Conservation (phyloP, 2,888 invertebrate genomes). For the Cheiracanthium punctorium region DNA sequence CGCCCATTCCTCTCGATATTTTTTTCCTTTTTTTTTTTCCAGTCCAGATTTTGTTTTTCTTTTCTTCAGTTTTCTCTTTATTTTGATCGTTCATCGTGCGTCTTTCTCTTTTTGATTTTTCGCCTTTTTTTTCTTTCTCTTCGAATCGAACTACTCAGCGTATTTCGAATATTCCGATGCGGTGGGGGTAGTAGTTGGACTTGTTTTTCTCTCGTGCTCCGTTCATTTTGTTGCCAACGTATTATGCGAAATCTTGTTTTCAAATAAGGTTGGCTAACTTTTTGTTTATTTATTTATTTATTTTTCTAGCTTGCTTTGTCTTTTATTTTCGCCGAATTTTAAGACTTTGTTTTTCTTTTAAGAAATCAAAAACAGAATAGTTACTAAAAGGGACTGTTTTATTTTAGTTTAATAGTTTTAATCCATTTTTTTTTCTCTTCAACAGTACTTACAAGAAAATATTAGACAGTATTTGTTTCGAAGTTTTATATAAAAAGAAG, state of each 20-base stretch:
- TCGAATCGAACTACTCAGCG: constrained; percentile 60
- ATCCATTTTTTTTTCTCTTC: too few species aligned
- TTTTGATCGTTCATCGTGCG: constrained; percentile 30
- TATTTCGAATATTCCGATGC: constrained; percentile 53
- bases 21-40: background rate
- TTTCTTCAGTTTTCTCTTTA: constrained; percentile 6
- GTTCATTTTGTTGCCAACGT: constrained; percentile 33
- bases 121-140: background rate
- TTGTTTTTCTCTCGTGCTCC: constrained; percentile 17
- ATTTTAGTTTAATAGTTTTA: too few species aligned
- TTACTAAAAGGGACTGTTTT: background rate
- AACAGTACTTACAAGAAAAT: too few species aligned
- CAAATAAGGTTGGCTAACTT: constrained; percentile 50
- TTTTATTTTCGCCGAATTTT: background rate
- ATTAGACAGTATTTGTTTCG: too few species aligned
- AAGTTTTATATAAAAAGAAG: too few species aligned
- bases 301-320: background rate
- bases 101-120: constrained; percentile 16
- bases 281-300: background rate
- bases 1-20: background rate
- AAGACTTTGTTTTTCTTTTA: background rate
- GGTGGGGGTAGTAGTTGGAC: constrained; percentile 26
- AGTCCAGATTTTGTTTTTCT: constrained; percentile 25
- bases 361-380: background rate
- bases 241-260: constrained; percentile 52